Conservation (phyloP, 2,797 vertebrate genomes). For the Enteromius treurensis region DNA sequence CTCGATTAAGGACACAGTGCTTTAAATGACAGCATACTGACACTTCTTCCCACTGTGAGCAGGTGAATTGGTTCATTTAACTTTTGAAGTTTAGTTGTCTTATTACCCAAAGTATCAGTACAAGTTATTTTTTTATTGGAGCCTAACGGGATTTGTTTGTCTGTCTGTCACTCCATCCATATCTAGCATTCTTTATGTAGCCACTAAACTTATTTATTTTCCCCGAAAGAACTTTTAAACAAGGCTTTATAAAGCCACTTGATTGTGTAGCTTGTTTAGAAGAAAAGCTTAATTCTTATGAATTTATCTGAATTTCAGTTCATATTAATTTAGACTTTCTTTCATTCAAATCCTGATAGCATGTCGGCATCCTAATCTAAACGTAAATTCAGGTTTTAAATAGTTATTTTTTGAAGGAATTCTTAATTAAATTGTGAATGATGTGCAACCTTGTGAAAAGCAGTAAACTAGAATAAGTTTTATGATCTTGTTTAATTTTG, state of each 20-base stretch:
- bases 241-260: background rate
- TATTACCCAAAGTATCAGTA: background rate
- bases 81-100: background rate
- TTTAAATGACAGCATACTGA: conserved; percentile 11
- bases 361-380: background rate
- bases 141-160: background rate
- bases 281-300: background rate
- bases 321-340: background rate
- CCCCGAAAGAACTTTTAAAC: background rate
- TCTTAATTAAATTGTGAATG: background rate
- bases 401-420: background rate
- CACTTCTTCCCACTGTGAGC: background rate
- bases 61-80: background rate
- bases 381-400: background rate
- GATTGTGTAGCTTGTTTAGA: background rate
- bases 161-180: background rate
- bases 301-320: background rate
- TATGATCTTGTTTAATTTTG: background rate
- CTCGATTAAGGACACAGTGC: conserved; percentile 13
- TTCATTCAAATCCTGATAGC: background rate
- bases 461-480: background rate
- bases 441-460: background rate
- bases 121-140: background rate
- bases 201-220: background rate
- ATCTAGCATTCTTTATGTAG: background rate